Evolutionary conservation across 1,140 invertebrate species (phyloP), one percentile per base, ranked within the genome.

Genomic region (Trissolcus basalis): DNA sequence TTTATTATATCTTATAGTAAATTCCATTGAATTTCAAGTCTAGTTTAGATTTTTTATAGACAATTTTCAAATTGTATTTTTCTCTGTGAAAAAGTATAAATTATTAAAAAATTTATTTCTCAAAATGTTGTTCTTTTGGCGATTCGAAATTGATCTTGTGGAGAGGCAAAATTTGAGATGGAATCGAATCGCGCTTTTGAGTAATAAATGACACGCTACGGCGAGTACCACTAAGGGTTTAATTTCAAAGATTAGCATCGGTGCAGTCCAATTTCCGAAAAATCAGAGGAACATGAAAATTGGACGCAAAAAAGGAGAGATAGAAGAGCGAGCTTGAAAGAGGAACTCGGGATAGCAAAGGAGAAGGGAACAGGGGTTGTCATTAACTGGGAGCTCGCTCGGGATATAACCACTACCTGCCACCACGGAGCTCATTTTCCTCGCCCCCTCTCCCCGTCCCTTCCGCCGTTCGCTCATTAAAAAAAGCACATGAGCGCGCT

Each of bases 341-440:
- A 49, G 41, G 72, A 75, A 75, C 53, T 55, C 61, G 77, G 59
- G 73, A 77, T 79, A 77, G 77, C 64, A 70, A 73, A 75, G 48
- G 75, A 76, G 65, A 70, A 80, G 59, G 67, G 78, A 72, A 68
- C 82, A 82, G 85, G 86, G 85, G 83, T 87, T 87, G 86, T 86
- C 86, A 88, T 87, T 88, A 88, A 87, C 83, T 88, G 86, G 86
- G 82, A 88, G 87, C 87, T 85, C 83, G 77, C 77, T 82, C 79
- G 82, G 78, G 83, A 84, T 27, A 27, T 87, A 88, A 88, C 85
- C 80, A 88, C 87, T 87, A 87, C 86, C 87, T 88, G 86, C 85
- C 87, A 88, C 83, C 77, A 84, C 77, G 77, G 78, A 80, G 79
- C 85, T 87, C 85, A 88, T 87, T 88, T 86, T 84, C 82, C 82